A percentile compares a stretch with the other conserved stretches of the same genome.
These are phyloP conservation scores for Silurus lanzhouensis DNA, from an alignment of 2,797 vertebrate genomes.

Conservation along the genomic window DNA sequence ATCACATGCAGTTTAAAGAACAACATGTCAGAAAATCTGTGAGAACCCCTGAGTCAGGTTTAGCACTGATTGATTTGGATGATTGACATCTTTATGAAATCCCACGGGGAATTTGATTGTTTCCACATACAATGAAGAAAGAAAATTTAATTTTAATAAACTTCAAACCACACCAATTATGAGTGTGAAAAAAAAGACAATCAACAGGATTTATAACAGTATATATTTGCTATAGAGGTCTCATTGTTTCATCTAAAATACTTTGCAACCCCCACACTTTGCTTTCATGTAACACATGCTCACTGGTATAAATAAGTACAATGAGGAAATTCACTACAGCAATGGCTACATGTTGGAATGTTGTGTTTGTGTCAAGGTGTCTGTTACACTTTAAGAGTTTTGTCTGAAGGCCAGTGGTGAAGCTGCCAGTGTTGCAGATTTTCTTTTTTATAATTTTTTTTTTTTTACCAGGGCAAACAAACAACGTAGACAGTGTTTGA, in stretches of 20 bases:
- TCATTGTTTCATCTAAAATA: neutral
- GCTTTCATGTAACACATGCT: neutral
- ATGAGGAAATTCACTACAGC: neutral
- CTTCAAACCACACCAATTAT: neutral
- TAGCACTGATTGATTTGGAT: slow-evolving; percentile 1
- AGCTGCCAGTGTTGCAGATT: slow-evolving; percentile 70
- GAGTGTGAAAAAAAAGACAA: neutral
- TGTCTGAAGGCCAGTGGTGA: slow-evolving; percentile 44
- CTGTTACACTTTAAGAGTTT: neutral
- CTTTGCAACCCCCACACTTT: too few relatives aligned
- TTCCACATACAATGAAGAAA: neutral
- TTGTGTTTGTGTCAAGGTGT: neutral
- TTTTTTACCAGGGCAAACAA: slow-evolving; percentile 76
- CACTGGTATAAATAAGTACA: neutral
- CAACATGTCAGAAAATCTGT: neutral
- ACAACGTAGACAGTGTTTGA: slow-evolving; percentile 79
- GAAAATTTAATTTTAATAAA: neutral
- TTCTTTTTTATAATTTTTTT: slow-evolving; percentile 74
- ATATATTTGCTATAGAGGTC: neutral
- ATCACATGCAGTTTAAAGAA: neutral
- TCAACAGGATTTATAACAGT: neutral
- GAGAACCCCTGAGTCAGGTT: neutral
- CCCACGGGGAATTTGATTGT: neutral
- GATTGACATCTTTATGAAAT: slow-evolving; percentile 3
- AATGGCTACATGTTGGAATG: too few relatives aligned